These are phyloP conservation scores for Crypturellus undulatus DNA, from an alignment of 2,113 vertebrate species.

Conservation along the genomic window DNA sequence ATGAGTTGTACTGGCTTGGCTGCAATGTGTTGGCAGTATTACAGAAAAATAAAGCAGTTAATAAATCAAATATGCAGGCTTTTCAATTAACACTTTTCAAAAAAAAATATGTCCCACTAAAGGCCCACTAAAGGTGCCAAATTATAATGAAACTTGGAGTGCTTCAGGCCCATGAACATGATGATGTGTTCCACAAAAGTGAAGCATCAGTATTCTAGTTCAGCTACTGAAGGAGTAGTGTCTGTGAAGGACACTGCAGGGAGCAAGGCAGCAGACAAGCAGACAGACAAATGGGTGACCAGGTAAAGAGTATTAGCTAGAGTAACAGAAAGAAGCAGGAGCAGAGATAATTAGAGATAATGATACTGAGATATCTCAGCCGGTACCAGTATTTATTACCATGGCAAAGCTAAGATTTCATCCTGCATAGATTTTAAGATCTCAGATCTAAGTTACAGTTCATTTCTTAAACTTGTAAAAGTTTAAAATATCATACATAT, in stretches of 20 bases:
- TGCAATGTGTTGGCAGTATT: background rate
- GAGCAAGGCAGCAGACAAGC: background rate
- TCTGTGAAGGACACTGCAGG: background rate
- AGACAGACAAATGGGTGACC: rapidly evolving
- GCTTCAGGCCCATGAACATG: background rate
- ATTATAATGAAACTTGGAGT: background rate
- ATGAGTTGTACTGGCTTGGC: background rate
- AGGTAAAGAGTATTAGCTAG: background rate
- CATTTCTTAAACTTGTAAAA: background rate
- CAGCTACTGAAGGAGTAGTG: background rate
- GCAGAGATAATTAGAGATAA: background rate
- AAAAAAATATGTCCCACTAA: background rate
- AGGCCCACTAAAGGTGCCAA: background rate
- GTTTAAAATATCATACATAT: background rate
- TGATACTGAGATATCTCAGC: background rate
- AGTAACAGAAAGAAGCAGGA: background rate
- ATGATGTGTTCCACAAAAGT: background rate
- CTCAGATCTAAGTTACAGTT: background rate
- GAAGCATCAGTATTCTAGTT: background rate
- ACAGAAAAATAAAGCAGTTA: background rate
- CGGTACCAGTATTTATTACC: background rate
- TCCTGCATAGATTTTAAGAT: background rate
- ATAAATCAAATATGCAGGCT: background rate
- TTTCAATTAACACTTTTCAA: background rate
- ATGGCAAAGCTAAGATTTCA: background rate